Conservation (phyloP, 2,888 invertebrate genomes). For the Tachina grossa region DNA sequence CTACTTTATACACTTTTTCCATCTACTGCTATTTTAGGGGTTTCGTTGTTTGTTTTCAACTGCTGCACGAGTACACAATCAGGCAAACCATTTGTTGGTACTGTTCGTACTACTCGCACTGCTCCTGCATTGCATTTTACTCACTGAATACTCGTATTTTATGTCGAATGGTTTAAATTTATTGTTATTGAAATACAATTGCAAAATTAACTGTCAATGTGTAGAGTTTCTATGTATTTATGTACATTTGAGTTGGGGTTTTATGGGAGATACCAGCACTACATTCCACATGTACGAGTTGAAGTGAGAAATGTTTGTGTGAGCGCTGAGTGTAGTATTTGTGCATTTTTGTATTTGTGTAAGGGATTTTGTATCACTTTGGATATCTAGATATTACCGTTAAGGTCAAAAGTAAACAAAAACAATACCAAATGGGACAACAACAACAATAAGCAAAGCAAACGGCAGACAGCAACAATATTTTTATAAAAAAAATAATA, state of each 20-base stretch:
- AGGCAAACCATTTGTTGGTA: constrained; percentile 54
- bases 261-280: constrained; percentile 47
- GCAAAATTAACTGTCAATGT: constrained; percentile 82
- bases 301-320: background rate
- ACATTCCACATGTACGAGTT: constrained; percentile 2
- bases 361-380: constrained; percentile 61
- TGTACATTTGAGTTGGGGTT: constrained; percentile 69
- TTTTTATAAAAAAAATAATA: background rate
- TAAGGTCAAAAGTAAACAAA: constrained; percentile 70
- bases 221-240: constrained; percentile 73
- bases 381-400: constrained; percentile 68
- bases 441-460: constrained; percentile 11
- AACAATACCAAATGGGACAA: constrained; percentile 44
- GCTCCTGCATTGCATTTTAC: constrained; percentile 76
- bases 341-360: constrained; percentile 55
- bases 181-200: constrained; percentile 82
- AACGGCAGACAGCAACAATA: background rate
- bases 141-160: constrained; percentile 75
- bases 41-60: constrained; percentile 33
- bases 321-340: background rate
- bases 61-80: background rate
- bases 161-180: constrained; percentile 78
- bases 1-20: constrained; percentile 28
- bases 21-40: constrained; percentile 16
- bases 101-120: constrained; percentile 9